Evolutionary conservation across 1,140 invertebrate species (phyloP).

Genomic region (Ptiloglossa arizonensis): DNA sequence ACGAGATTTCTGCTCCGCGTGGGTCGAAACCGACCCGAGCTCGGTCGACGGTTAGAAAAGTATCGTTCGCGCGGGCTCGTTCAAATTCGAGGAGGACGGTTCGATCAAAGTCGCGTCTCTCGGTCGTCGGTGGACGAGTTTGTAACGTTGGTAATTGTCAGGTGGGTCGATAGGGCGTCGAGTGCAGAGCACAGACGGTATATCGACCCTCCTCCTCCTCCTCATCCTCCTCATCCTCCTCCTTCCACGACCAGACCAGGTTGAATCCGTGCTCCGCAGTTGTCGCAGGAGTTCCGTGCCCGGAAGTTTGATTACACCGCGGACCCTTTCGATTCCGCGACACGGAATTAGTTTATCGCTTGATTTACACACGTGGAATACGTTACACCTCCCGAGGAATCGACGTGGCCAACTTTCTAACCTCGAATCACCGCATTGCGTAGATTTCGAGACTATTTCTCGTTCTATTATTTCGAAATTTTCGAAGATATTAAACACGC

Average conservation of each 20-base stretch:
- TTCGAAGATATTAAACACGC: too few species aligned
- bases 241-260: too few species aligned
- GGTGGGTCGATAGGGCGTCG: conserved; percentile 43
- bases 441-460: too few species aligned
- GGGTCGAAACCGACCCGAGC: too few species aligned
- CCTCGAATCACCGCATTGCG: too few species aligned
- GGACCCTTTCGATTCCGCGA: conserved; percentile 30
- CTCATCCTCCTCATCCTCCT: neutral
- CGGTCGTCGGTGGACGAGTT: conserved; percentile 43
- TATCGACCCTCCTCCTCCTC: neutral
- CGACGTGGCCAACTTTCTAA: too few species aligned
- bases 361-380: conserved; percentile 48
- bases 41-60: too few species aligned
- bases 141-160: conserved; percentile 50
- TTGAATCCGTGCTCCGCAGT: conserved; percentile 46
- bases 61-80: too few species aligned
- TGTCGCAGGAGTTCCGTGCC: conserved; percentile 46
- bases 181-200: conserved; percentile 9
- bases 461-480: too few species aligned
- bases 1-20: too few species aligned
- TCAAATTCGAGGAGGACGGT: too few species aligned
- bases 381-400: too few species aligned
- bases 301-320: conserved; percentile 64
- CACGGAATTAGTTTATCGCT: conserved; percentile 60
- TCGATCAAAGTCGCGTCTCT: conserved; percentile 24